A percentile compares a stretch with the other conserved stretches of the same genome.
These are phyloP conservation scores for Ceratina japonica DNA, from an alignment of 1,140 invertebrate genomes.

Conservation along the genomic window DNA sequence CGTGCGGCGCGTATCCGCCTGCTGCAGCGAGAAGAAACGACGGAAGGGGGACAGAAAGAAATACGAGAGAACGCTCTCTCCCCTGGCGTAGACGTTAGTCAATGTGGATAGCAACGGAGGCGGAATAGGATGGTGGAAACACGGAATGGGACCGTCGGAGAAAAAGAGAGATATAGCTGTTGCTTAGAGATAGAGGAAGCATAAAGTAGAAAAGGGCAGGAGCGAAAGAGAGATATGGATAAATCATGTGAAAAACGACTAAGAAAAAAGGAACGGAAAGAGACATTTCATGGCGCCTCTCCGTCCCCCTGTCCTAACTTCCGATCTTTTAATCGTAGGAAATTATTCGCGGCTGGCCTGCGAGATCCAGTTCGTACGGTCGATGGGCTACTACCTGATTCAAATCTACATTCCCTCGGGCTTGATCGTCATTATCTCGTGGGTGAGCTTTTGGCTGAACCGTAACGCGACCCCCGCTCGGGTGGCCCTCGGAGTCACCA, in stretches of 20 bases:
- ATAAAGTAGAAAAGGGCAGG: constrained; percentile 21
- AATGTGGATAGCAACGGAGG: constrained; percentile 2
- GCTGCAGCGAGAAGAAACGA: constrained; percentile 4
- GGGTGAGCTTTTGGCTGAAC: constrained; percentile 98
- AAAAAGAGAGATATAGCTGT: constrained; percentile 41
- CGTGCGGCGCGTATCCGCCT: constrained; percentile 27
- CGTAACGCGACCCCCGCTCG: constrained; percentile 97
- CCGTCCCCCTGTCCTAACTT: constrained; percentile 64
- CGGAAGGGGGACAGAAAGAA: constrained; percentile 18
- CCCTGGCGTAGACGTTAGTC: constrained; percentile 26
- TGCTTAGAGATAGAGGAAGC: constrained; percentile 27
- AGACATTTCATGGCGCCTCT: constrained; percentile 64
- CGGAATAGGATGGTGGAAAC: constrained; percentile 47
- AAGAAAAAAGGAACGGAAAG: constrained; percentile 39
- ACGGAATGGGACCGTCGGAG: constrained; percentile 48
- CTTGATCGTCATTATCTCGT: constrained; percentile 99
- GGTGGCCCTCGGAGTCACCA: constrained; percentile 97
- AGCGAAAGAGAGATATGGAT: constrained; percentile 43
- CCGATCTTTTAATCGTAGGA: constrained; percentile 83
- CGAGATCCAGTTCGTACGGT: constrained; percentile 98
- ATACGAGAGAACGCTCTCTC: constrained; percentile 19
- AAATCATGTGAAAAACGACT: neutral
- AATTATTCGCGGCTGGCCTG: constrained; percentile 98
- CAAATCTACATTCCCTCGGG: constrained; percentile 99
- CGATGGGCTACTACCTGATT: constrained; percentile 99